These are phyloP conservation scores for Sinohyriopsis cumingii DNA, from an alignment of 2,888 invertebrate species.

Conservation along the genomic window DNA sequence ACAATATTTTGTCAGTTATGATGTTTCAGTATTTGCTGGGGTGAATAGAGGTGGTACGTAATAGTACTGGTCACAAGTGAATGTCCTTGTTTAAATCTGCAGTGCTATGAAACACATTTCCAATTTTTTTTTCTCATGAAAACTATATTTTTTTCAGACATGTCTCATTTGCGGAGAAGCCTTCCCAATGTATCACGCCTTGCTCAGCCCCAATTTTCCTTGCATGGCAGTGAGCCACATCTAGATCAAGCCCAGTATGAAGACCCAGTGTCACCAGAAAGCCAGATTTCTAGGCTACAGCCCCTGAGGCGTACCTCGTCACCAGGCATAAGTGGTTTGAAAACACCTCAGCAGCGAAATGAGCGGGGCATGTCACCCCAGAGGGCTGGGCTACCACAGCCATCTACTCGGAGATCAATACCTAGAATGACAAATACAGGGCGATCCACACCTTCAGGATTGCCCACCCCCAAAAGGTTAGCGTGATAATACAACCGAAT, in stretches of 20 bases:
- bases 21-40: no score
- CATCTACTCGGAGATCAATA: constrained; percentile 6
- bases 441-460: no score
- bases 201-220: constrained; percentile 42
- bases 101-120: no score
- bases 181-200: constrained; percentile 58
- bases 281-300: constrained; percentile 19
- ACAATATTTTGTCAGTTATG: no score
- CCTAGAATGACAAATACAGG: no score
- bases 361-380: constrained; percentile 55
- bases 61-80: no score
- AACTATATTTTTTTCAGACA: constrained; percentile 34
- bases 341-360: constrained; percentile 35
- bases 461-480: no score
- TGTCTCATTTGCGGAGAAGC: constrained; percentile 50
- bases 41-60: no score
- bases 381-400: constrained; percentile 59
- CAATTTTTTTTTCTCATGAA: not conserved
- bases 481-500: no score
- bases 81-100: no score
- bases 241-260: constrained; percentile 46
- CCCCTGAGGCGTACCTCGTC: constrained; percentile 38
- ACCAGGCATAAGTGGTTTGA: constrained; percentile 46
- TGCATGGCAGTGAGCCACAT: constrained; percentile 61
- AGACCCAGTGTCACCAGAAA: constrained; percentile 8